Evolutionary conservation across 2,888 invertebrate species (phyloP).

Genomic region (Pollenia labialis): DNA sequence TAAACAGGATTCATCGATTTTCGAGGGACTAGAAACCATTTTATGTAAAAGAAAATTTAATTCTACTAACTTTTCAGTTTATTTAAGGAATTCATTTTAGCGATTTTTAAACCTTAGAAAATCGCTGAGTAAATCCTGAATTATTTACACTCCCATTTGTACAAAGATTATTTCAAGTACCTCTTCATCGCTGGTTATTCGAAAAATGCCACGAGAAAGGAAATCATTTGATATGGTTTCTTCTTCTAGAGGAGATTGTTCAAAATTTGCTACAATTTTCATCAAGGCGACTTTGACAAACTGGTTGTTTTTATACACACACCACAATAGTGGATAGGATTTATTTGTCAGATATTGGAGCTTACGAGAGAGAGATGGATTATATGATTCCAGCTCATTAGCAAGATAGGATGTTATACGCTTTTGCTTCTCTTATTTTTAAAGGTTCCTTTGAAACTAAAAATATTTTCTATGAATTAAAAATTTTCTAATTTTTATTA

Average conservation of each 20-base stretch:
- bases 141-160: slow-evolving; percentile 81
- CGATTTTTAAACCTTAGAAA: not conserved
- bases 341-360: too few species aligned
- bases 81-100: too few species aligned
- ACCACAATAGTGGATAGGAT: too few species aligned
- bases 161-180: slow-evolving; percentile 74
- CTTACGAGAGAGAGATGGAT: too few species aligned
- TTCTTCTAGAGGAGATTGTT: slow-evolving; percentile 80
- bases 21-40: too few species aligned
- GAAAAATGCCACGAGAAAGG: slow-evolving; percentile 82
- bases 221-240: slow-evolving; percentile 83
- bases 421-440: too few species aligned
- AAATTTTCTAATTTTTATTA: not conserved
- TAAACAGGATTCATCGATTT: slow-evolving; percentile 80
- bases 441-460: too few species aligned
- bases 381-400: too few species aligned
- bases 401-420: too few species aligned
- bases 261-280: slow-evolving; percentile 75
- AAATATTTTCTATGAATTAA: not conserved
- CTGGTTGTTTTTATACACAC: slow-evolving; percentile 13
- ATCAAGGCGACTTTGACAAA: slow-evolving; percentile 10
- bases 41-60: slow-evolving; percentile 63
- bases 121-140: slow-evolving; percentile 73
- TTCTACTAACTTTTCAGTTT: too few species aligned
- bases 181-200: slow-evolving; percentile 80